These are phyloP conservation scores for Meriones unguiculatus DNA, from an alignment of 2,113 vertebrate genomes.

Conservation along the genomic window DNA sequence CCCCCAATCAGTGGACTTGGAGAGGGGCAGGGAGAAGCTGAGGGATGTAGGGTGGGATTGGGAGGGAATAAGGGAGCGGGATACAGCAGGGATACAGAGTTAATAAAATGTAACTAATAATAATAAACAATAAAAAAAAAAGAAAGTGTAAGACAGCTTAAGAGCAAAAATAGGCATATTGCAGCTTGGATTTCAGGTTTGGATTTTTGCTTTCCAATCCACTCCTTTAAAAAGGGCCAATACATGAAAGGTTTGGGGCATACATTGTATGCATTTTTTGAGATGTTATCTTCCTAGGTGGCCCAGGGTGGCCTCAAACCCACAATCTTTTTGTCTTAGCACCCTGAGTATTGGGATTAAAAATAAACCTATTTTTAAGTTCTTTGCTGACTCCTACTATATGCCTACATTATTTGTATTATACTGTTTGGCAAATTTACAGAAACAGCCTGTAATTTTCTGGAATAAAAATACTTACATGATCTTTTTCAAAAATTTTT, in stretches of 20 bases:
- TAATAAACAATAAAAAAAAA: no score
- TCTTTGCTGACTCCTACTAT: neutral
- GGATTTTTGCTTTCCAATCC: slow-evolving; percentile 14
- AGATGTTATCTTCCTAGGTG: neutral
- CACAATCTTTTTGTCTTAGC: neutral
- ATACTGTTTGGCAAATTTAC: slow-evolving; percentile 40
- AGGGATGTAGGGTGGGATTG: no score
- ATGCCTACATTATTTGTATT: slow-evolving; percentile 10
- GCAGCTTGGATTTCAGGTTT: neutral
- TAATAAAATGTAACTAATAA: no score
- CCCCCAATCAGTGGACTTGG: no score
- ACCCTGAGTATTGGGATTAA: neutral
- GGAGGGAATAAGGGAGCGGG: no score
- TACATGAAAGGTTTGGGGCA: neutral
- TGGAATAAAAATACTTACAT: neutral
- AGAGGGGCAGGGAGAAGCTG: no score
- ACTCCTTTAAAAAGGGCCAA: neutral
- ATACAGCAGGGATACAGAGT: no score
- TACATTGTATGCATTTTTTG: neutral
- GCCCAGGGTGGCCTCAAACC: neutral
- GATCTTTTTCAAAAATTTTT: slow-evolving; percentile 36
- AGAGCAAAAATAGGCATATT: neutral
- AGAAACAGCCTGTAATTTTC: slow-evolving; percentile 12
- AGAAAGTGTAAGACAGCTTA: neutral
- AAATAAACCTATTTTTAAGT: neutral